Conservation (phyloP, 2,797 vertebrate genomes). For the Caiman crocodilus region DNA sequence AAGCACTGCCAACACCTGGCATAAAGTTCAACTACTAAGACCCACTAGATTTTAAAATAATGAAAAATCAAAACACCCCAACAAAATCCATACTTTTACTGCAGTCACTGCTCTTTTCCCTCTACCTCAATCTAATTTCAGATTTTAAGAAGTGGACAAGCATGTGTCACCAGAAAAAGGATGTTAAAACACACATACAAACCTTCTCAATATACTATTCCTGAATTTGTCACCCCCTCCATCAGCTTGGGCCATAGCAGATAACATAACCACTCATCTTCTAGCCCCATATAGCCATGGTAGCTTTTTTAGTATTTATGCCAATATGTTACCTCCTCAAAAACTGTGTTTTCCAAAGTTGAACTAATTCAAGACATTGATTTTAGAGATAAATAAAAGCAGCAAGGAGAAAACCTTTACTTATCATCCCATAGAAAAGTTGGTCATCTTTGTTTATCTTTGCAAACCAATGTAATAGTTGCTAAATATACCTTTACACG, state of each 20-base stretch:
- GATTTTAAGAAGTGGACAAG: too few species aligned
- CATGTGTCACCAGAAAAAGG: too few species aligned
- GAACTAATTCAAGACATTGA: background rate
- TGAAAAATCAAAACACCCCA: too few species aligned
- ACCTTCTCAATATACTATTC: too few species aligned
- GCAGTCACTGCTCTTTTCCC: too few species aligned
- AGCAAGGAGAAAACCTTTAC: background rate
- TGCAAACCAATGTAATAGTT: background rate
- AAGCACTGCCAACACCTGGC: too few species aligned
- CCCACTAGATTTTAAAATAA: background rate
- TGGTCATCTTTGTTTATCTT: background rate
- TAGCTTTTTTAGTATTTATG: fast-evolving
- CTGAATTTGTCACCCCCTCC: too few species aligned
- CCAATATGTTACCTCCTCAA: background rate
- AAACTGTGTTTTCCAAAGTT: background rate
- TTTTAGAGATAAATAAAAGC: background rate
- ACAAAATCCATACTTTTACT: too few species aligned
- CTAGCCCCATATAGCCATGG: fast-evolving
- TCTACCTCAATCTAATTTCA: too few species aligned
- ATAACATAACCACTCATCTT: background rate
- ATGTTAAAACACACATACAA: too few species aligned
- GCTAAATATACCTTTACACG: background rate
- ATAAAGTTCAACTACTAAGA: background rate
- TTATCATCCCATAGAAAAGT: background rate
- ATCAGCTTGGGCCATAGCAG: too few species aligned